A percentile compares a stretch with the other conserved stretches of the same genome.
Conservation (phyloP, 2,113 vertebrate genomes). For the Tichodroma muraria region DNA sequence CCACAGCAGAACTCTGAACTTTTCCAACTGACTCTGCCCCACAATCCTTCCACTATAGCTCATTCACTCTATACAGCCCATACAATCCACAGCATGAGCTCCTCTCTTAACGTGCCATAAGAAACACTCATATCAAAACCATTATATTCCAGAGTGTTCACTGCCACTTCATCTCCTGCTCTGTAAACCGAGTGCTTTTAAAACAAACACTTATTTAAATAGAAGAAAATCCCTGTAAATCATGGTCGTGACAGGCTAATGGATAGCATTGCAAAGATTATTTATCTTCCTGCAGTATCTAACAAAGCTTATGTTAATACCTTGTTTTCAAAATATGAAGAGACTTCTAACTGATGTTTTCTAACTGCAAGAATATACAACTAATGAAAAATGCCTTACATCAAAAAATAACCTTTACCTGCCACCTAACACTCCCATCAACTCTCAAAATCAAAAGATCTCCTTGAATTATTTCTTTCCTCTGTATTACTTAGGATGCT, state of each 20-base stretch:
- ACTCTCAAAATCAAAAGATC: neutral
- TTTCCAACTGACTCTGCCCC: neutral
- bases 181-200: slow-evolving; percentile 13
- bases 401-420: neutral
- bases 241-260: neutral
- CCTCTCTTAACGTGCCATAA: neutral
- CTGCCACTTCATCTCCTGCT: neutral
- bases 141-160: neutral
- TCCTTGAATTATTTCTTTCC: neutral
- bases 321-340: slow-evolving; percentile 3
- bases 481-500: neutral
- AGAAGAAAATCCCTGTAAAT: slow-evolving; percentile 26
- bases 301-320: slow-evolving; percentile 16
- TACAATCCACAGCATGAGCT: neutral
- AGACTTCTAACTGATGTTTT: neutral
- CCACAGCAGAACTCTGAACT: neutral
- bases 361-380: neutral
- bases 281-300: slow-evolving; percentile 7
- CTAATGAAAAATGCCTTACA: neutral
- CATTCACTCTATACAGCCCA: neutral
- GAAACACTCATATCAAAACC: neutral
- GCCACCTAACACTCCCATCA: neutral
- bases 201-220: slow-evolving; percentile 26
- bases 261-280: neutral
- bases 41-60: neutral